A percentile compares a stretch with the other conserved stretches of the same genome.
Conservation (phyloP, 1,140 invertebrate genomes). For the Bombus impatiens region DNA sequence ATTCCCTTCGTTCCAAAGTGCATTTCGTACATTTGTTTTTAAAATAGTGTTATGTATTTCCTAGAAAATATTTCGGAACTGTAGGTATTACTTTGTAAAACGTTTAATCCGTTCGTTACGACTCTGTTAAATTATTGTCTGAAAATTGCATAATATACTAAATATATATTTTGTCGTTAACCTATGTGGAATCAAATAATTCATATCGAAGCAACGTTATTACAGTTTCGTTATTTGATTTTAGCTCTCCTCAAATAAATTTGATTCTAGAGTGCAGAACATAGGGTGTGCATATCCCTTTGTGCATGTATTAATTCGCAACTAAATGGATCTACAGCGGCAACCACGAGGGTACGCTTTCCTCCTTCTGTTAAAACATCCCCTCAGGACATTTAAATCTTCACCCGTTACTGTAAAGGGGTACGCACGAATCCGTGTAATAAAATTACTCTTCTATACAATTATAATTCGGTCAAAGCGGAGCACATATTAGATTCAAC, state of each 20-base stretch:
- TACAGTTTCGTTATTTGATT: slow-evolving; percentile 22
- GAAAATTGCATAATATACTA: too few species aligned
- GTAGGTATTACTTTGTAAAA: too few species aligned
- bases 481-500: not conserved
- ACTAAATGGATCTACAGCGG: slow-evolving; percentile 29
- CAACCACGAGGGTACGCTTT: slow-evolving; percentile 19
- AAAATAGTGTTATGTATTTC: too few species aligned
- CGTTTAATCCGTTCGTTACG: too few species aligned
- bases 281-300: slow-evolving; percentile 22
- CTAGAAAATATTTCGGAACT: not conserved
- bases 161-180: not conserved
- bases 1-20: not conserved
- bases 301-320: slow-evolving; percentile 34
- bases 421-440: slow-evolving; percentile 33
- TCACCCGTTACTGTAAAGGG: slow-evolving; percentile 23
- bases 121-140: too few species aligned
- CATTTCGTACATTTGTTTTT: not conserved
- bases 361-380: slow-evolving; percentile 39
- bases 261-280: not conserved
- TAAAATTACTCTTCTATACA: slow-evolving; percentile 27
- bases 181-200: not conserved
- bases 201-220: slow-evolving; percentile 4
- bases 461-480: not conserved
- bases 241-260: slow-evolving; percentile 8
- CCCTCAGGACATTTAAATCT: slow-evolving; percentile 38